A percentile compares a stretch with the other conserved stretches of the same genome.
Evolutionary conservation across 2,797 vertebrate genomes (phyloP).

Genomic region (Artibeus jamaicensis): DNA sequence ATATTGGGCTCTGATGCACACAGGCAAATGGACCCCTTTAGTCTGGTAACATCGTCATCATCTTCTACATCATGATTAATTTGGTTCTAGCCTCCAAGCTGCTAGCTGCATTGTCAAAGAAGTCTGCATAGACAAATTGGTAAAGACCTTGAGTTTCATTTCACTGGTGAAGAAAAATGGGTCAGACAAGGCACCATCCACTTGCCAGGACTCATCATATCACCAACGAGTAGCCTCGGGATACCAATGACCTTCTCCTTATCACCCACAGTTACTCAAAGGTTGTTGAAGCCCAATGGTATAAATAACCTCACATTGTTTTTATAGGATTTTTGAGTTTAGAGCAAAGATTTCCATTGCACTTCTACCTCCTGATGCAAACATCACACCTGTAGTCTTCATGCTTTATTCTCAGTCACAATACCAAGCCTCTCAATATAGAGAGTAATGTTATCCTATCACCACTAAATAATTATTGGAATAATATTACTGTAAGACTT

Average conservation of each 20-base stretch:
- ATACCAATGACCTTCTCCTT: not conserved
- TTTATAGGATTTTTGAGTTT: not conserved
- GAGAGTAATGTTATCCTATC: not conserved
- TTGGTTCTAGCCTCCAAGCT: not conserved
- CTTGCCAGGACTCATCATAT: slow-evolving; percentile 23
- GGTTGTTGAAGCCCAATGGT: not conserved
- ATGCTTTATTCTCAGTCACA: not conserved
- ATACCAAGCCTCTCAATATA: not conserved
- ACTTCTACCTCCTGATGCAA: not conserved
- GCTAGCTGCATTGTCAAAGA: slow-evolving; percentile 6
- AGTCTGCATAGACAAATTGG: not conserved
- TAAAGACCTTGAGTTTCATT: not conserved
- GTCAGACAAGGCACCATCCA: not conserved
- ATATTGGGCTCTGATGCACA: not conserved
- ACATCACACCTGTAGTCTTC: not conserved
- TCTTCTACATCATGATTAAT: not conserved
- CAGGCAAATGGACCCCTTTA: not conserved
- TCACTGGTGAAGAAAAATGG: slow-evolving; percentile 18
- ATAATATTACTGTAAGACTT: not conserved
- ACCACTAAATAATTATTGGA: not conserved
- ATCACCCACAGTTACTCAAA: not conserved
- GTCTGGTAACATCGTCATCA: not conserved
- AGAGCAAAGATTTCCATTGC: not conserved
- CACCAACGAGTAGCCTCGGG: not conserved
- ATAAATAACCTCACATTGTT: not conserved